Conservation (phyloP, 2,797 vertebrate genomes). For the Platyrinchus mystaceus region DNA sequence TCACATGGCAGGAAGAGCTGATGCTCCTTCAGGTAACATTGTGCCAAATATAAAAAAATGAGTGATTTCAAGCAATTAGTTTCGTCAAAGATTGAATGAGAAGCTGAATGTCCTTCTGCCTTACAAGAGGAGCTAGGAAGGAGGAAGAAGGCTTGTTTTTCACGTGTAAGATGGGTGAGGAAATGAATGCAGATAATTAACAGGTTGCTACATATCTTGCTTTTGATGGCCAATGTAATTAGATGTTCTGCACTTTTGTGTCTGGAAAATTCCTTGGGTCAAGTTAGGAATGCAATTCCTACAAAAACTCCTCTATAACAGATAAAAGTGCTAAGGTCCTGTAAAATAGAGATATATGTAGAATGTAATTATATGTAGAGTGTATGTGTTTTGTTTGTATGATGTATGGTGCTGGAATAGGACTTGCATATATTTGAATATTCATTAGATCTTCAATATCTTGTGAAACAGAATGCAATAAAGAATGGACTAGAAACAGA, state of each 20-base stretch:
- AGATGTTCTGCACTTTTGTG: background rate
- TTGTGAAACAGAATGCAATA: slow-evolving; percentile 44
- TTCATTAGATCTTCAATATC: slow-evolving; percentile 49
- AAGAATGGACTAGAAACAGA: slow-evolving; percentile 28
- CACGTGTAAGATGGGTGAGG: background rate
- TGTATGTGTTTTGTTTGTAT: background rate
- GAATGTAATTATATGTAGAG: background rate
- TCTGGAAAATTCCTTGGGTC: background rate
- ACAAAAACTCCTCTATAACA: background rate
- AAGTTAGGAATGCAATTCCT: background rate
- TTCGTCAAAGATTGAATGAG: background rate
- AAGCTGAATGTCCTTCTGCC: background rate
- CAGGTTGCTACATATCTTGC: background rate
- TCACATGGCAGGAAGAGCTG: background rate
- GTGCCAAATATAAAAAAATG: slow-evolving; percentile 23
- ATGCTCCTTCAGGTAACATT: slow-evolving; percentile 21
- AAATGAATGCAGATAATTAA: background rate
- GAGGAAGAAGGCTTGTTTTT: background rate
- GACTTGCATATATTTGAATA: slow-evolving; percentile 60
- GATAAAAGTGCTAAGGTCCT: background rate
- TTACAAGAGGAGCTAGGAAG: background rate
- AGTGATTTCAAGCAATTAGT: background rate
- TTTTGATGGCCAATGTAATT: background rate
- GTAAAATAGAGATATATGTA: background rate
- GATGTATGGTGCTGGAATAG: background rate